These are phyloP conservation scores for Brachionus manjavacas DNA, from an alignment of 1,140 invertebrate genomes.

Conservation along the genomic window DNA sequence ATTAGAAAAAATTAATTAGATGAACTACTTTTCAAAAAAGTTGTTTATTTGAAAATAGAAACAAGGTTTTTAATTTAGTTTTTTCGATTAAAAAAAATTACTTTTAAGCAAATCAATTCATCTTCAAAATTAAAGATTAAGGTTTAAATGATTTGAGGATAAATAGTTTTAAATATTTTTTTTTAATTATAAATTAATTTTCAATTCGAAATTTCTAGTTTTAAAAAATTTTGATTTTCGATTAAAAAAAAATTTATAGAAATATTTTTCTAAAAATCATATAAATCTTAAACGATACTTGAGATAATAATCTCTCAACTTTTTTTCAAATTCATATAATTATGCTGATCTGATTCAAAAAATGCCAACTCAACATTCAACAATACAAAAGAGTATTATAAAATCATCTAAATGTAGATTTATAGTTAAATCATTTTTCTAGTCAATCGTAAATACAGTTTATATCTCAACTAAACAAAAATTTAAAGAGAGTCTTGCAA, in stretches of 20 bases:
- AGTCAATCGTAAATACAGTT: not conserved
- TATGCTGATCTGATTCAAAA: not conserved
- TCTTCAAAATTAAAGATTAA: no score
- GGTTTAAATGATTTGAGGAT: no score
- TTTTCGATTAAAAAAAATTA: no score
- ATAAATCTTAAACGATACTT: not conserved
- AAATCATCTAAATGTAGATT: not conserved
- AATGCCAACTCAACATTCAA: not conserved
- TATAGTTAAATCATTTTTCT: not conserved
- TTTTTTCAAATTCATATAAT: not conserved
- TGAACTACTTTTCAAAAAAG: no score
- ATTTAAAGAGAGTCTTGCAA: not conserved
- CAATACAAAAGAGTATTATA: not conserved
- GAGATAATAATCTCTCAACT: not conserved
- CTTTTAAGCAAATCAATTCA: no score
- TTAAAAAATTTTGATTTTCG: no score
- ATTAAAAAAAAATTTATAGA: not conserved
- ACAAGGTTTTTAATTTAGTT: no score
- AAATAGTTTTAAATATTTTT: no score
- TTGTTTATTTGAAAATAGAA: no score
- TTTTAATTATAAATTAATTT: no score
- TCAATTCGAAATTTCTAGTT: no score
- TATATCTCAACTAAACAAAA: not conserved
- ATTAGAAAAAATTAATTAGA: no score
- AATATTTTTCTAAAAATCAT: not conserved